These are phyloP conservation scores for Myiagra hebetior DNA, from an alignment of 2,113 vertebrate genomes.

Conservation along the genomic window DNA sequence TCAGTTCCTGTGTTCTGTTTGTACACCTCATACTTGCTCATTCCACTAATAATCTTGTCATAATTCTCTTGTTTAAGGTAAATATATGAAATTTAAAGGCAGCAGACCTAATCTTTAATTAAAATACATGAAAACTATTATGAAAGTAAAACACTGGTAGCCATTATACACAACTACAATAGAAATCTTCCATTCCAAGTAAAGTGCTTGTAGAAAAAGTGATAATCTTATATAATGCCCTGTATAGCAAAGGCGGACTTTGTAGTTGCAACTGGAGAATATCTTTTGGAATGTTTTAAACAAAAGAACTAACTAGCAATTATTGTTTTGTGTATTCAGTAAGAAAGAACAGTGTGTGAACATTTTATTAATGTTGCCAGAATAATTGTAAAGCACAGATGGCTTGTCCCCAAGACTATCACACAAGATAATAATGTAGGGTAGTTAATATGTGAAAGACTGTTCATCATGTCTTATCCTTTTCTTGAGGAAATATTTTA, in stretches of 20 bases:
- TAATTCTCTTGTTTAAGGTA: background rate
- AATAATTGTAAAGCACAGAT: slow-evolving; percentile 23
- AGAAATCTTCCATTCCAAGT: background rate
- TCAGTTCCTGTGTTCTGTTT: background rate
- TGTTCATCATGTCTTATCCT: background rate
- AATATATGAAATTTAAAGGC: background rate
- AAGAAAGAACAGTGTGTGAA: background rate
- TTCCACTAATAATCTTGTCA: background rate
- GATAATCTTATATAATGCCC: background rate
- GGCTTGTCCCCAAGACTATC: background rate
- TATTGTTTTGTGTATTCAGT: background rate
- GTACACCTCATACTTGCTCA: background rate
- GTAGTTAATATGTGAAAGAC: background rate
- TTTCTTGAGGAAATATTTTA: background rate
- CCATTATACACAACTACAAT: background rate
- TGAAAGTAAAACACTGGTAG: background rate
- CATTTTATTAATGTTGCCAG: background rate
- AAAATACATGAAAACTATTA: background rate
- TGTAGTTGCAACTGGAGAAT: background rate
- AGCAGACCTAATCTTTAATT: background rate
- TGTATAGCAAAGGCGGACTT: background rate
- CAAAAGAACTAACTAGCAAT: background rate
- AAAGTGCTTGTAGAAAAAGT: background rate
- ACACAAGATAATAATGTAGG: background rate
- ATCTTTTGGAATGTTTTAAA: background rate